Evolutionary conservation across 2,888 invertebrate species (phyloP), one percentile per base, ranked within the genome.

Genomic region (Notodonta ziczac): DNA sequence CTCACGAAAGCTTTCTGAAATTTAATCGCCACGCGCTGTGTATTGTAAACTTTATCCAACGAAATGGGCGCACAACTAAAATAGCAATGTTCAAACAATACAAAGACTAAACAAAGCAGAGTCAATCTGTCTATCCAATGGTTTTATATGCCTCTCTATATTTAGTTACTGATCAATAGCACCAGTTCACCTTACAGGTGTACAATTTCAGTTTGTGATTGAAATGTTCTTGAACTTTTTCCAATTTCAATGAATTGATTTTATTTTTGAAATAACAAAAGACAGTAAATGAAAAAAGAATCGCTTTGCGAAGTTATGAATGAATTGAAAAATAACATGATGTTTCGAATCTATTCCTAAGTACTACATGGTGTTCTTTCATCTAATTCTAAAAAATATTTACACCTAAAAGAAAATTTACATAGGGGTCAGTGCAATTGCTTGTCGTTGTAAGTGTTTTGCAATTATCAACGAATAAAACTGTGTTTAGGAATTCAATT

Each of bases 31-130:
- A 60, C 44, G 44, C 54, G 52, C 42, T 58, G 59, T 63, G 55
- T 69, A 61, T 58, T 67, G 57, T 64, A 68, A 74, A 65, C 62
- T 65, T 65, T 61, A 65, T 65, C 58, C 58, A 69, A 65, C 60
- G 65, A 67, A 66, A 72, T 69, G 61, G 61, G 72, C 65, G 67
- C 67, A 71, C 65, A 76, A 76, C 81, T 64, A 75, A 88, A 82
- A 86, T 84, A 85, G 81, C 72, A 59, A 65, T 73, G 70, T 70
- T 83, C 78, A 83, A 85, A 86, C 87, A 88, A 83, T 82, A 80
- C 74, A 79, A 76, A 88, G 88, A 87, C 88, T 89, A 88, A 88
- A 88, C 87, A 88, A 80, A 73, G 65, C 70, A 76, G 65, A 82
- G 77, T 82, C 79, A 76, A 78, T 82, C 79, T 73, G 77, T 84